Conservation (phyloP, 2,113 vertebrate genomes). For the Neodon shergylaensis region DNA sequence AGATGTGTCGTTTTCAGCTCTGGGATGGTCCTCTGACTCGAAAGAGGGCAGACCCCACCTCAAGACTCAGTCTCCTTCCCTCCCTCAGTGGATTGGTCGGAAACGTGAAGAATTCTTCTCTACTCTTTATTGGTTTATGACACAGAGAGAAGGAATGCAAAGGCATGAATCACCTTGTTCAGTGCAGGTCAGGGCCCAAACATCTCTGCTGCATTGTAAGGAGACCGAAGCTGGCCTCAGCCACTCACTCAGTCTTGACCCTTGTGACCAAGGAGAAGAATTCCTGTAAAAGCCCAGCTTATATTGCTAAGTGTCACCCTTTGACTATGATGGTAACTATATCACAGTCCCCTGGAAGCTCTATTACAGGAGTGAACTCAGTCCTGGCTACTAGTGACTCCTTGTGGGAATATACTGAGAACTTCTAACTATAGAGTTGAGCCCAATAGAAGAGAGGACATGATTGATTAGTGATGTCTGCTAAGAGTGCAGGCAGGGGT, state of each 20-base stretch:
- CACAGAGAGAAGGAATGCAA: background rate
- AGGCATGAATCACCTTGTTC: accelerated
- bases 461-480: background rate
- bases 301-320: background rate
- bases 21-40: background rate
- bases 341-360: accelerated
- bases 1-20: background rate
- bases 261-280: background rate
- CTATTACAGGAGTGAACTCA: too few species aligned
- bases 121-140: too few species aligned
- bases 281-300: background rate
- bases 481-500: background rate
- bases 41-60: background rate
- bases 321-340: too few species aligned
- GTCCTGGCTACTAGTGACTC: background rate
- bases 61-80: background rate
- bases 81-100: too few species aligned
- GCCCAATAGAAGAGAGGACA: too few species aligned
- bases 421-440: background rate
- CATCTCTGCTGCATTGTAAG: background rate
- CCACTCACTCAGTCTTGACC: background rate
- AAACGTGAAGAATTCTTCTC: background rate
- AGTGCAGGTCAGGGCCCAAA: background rate
- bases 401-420: background rate
- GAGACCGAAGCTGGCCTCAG: background rate